Percentiles rank a stretch among this genome's conserved stretches.
Evolutionary conservation across 2,113 vertebrate genomes (phyloP).

Genomic region (Regulus satrapa): DNA sequence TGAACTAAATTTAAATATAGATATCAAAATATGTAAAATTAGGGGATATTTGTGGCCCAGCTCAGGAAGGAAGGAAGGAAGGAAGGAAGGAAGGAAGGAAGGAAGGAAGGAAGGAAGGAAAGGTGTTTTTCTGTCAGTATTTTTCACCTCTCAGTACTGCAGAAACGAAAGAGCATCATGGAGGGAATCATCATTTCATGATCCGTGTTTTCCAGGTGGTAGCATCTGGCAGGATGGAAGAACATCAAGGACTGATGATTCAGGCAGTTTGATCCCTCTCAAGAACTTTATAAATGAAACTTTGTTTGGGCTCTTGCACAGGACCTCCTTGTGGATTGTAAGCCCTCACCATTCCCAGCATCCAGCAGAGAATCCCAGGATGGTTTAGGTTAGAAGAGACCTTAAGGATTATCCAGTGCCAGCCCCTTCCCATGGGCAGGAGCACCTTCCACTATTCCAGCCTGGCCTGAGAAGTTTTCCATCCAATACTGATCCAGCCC

Average conservation of each 20-base stretch:
- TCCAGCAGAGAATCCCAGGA: background rate
- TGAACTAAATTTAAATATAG: background rate
- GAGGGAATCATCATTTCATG: background rate
- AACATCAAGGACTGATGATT: background rate
- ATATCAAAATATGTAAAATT: background rate
- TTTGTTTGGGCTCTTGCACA: background rate
- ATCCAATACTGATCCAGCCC: background rate
- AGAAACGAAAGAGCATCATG: background rate
- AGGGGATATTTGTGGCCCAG: background rate
- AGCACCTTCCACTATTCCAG: background rate
- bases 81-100: too few species aligned
- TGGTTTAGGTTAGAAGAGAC: background rate
- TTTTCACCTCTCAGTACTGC: background rate
- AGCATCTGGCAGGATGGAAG: background rate
- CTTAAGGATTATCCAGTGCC: background rate
- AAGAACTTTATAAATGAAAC: background rate
- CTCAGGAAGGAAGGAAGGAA: background rate
- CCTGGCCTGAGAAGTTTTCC: background rate
- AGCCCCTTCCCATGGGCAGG: background rate
- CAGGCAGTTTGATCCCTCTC: background rate
- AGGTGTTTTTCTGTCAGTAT: background rate
- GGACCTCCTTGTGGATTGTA: background rate
- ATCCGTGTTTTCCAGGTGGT: background rate
- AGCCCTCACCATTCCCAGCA: background rate
- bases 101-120: too few species aligned